These are phyloP conservation scores for Geotrypetes seraphini DNA, from an alignment of 2,797 vertebrate species.

Conservation along the genomic window DNA sequence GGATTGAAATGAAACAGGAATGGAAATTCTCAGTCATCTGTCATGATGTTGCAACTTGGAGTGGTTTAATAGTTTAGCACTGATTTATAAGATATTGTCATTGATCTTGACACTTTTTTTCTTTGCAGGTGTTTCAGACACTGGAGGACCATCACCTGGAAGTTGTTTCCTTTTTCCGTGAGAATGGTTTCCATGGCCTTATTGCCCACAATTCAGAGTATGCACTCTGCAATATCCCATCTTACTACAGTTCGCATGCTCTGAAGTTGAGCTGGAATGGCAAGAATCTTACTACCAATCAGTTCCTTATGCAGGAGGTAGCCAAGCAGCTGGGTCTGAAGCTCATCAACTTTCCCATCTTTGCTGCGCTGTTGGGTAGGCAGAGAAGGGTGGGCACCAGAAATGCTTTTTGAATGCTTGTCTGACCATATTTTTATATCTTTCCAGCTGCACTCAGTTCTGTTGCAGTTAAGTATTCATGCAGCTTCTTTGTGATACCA, in stretches of 20 bases:
- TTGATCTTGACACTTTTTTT: too few relatives aligned
- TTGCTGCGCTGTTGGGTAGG: slow-evolving; percentile 80
- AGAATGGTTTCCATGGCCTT: slow-evolving; percentile 80
- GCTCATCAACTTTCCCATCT: slow-evolving; percentile 79
- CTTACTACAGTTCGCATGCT: slow-evolving; percentile 83
- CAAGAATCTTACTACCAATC: slow-evolving; percentile 86
- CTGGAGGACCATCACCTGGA: slow-evolving; percentile 90
- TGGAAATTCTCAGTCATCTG: too few relatives aligned
- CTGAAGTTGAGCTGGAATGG: slow-evolving; percentile 91
- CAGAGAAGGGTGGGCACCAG: background rate
- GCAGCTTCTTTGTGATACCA: too few relatives aligned
- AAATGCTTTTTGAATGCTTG: too few relatives aligned
- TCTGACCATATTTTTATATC: too few relatives aligned
- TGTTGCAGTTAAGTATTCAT: too few relatives aligned
- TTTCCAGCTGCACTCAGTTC: too few relatives aligned
- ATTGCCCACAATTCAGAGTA: slow-evolving; percentile 89
- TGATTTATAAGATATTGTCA: too few relatives aligned
- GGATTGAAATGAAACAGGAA: too few relatives aligned
- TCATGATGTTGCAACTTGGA: too few relatives aligned
- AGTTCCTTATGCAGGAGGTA: slow-evolving; percentile 83
- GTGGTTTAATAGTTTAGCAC: too few relatives aligned
- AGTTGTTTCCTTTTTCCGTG: slow-evolving; percentile 83
- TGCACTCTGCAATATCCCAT: slow-evolving; percentile 81
- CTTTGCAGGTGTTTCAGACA: slow-evolving; percentile 79
- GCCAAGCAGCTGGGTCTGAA: slow-evolving; percentile 82